Evolutionary conservation across 2,888 invertebrate genomes (phyloP), one percentile per base, ranked within the genome.

Genomic region (Chesias legatella): DNA sequence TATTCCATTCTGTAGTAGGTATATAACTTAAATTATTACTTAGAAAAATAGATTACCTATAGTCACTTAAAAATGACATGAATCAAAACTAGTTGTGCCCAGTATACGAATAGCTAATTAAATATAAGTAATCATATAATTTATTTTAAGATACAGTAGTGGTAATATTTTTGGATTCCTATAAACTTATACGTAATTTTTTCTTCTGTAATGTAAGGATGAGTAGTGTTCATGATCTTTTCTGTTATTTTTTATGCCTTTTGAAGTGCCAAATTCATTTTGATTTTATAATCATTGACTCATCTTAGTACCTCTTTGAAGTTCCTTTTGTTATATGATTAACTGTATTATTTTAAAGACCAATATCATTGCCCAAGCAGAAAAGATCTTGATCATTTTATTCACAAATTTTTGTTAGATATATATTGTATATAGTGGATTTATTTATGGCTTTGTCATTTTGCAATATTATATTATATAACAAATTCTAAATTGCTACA

Each of bases 21-120:
- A 76, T 70, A 80, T 85, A 86, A 77, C 76, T 76, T 85, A 86
- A 86, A 78, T 86, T 86, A 86, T 88, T 85, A 45, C 67, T 83
- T 86, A 83, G 78, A 69, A 59, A 80, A 70, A 82, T 81, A 86
- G 82, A 76, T 81, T 83, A 86, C 79, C 76, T 82, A 78, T 86
- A 85, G 86, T 86, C 85, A 86, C 78, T 68, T 79, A 71, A 79
- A n/a, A 84, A 85, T 86, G 84, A 85, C 84, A 84, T 73, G 75
- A 85, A 86, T 85, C 85, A 85, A 79, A 82, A 85, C 88, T 88
- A 88, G 88, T 88, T 88, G 88, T 88, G 88, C 86, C 88, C 86
- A 85, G 88, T 88, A 88, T 88, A 88, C 88, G 88, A 88, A 82
- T 88, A 88, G 84, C 69, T 82, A 79, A 78, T 73, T 81, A 80